Evolutionary conservation across 92 coral and sea anemone species (phyloP), one percentile per base, ranked within the genome.

Genomic region (Montipora capitata): DNA sequence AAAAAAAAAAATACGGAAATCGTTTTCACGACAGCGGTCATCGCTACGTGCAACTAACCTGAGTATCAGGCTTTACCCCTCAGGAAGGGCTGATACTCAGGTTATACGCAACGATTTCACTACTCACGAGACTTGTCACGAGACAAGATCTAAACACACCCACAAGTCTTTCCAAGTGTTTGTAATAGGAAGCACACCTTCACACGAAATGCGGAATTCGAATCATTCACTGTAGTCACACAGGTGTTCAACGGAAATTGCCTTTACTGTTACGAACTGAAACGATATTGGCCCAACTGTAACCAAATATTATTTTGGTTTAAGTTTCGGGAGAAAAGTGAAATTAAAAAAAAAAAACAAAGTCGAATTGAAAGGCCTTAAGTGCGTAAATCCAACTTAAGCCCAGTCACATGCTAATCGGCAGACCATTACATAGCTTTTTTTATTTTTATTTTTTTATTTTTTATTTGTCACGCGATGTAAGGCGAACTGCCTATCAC

Each of bases 151-250:
- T 1, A 27, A 27, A 10, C 52, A 48, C 52, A 48, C 52, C 52
- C 52, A 27, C 2, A 27, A 27, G 35, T 48, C 52, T 48, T 48
- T 48, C 52, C 52, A 48, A 10, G 3, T 78, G 13, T 78, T 78
- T 77, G 58, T 20, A 44, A 74, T 12, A 57, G 78, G 78, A 74
- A 40, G 38, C 14, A 11, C 61, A 11, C 61, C 61, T 12, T 54
- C 10, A 3, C 10, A 11, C 10, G 61, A 54, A 54, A 54, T 12
- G 61, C 14, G 61, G 61, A 54, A 48, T 48, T 48, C 7, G 35
- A 27, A 27, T 27, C 35, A 27, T 27, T 0, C 35, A 27, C 35
- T 48, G 7, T 48, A 5, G 52, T 48, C 61, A 54, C 3, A 11
- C 3, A 45, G 59, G 3, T 54, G 3, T 12, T 11, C 2, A 8